Conservation (phyloP, 2,113 vertebrate species). For the Dicentrarchus labrax region DNA sequence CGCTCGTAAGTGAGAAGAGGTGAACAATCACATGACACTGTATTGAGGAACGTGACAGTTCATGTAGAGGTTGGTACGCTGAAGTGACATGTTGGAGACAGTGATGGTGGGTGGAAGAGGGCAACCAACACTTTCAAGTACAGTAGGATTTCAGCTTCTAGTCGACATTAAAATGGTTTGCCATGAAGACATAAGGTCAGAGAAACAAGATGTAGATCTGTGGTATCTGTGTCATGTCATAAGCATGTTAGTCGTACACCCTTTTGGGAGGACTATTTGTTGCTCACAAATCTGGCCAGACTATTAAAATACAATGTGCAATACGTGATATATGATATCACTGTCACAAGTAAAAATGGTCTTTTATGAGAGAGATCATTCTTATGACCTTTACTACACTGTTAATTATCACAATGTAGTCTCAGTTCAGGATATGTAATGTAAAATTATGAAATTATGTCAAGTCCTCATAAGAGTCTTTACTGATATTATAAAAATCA, state of each 20-base stretch:
- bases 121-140: constrained; percentile 14
- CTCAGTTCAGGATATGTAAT: background rate
- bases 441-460: background rate
- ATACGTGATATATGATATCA: background rate
- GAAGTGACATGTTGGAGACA: constrained; percentile 36
- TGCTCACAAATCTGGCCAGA: background rate
- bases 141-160: constrained; percentile 5
- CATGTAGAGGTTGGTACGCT: constrained; percentile 23
- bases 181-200: constrained; percentile 16
- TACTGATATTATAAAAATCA: background rate
- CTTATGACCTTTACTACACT: background rate
- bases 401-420: too few species aligned
- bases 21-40: constrained; percentile 40
- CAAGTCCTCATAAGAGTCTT: background rate
- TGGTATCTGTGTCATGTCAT: background rate
- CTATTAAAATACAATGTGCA: background rate
- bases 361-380: background rate
- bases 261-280: background rate
- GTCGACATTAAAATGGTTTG: constrained; percentile 5
- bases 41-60: constrained; percentile 56
- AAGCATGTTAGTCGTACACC: background rate
- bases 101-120: constrained; percentile 13
- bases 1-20: constrained; percentile 36
- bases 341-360: background rate
- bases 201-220: background rate